phyloP scores from a whole-genome alignment of 2,797 vertebrate genomes.

The Parambassis ranga region DNA sequence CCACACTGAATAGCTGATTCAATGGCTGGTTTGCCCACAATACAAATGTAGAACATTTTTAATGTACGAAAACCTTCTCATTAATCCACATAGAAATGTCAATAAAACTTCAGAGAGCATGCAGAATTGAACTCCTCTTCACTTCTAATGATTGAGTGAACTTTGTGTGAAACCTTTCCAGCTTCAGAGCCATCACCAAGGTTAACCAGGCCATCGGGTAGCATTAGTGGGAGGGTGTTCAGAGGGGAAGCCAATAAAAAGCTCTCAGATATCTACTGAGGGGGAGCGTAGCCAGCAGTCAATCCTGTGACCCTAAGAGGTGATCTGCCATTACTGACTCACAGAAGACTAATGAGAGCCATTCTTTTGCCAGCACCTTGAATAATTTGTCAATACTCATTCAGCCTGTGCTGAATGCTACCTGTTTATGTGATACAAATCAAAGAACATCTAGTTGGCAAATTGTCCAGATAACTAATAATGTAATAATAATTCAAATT shows the following conservation, averaged over 20 bases:
- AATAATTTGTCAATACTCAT: constrained; percentile 82
- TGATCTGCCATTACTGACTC: constrained; percentile 81
- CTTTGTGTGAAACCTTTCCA: constrained; percentile 78
- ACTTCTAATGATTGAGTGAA: constrained; percentile 71
- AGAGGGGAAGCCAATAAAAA: constrained; percentile 78
- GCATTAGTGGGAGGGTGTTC: constrained; percentile 76
- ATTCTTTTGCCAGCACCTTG: constrained; percentile 80
- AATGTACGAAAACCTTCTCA: constrained; percentile 6
- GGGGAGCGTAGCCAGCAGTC: constrained; percentile 80
- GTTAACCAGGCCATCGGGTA: constrained; percentile 77
- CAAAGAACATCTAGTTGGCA: constrained; percentile 30
- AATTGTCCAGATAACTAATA: constrained; percentile 31
- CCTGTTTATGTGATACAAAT: constrained; percentile 58
- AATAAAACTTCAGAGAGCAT: constrained; percentile 53
- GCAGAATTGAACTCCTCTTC: constrained; percentile 55
- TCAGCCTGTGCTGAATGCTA: constrained; percentile 68
- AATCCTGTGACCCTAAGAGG: constrained; percentile 80
- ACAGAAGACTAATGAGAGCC: constrained; percentile 84
- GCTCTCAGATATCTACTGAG: constrained; percentile 81
- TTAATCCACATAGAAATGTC: constrained; percentile 47
- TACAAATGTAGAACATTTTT: constrained; percentile 8
- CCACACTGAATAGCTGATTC: constrained; percentile 27
- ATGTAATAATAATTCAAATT: constrained; percentile 45
- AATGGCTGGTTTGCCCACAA: not conserved
- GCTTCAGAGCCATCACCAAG: constrained; percentile 75